Evolutionary conservation across 2,797 vertebrate species (phyloP).

Genomic region (Enteromius unitaeniatus): DNA sequence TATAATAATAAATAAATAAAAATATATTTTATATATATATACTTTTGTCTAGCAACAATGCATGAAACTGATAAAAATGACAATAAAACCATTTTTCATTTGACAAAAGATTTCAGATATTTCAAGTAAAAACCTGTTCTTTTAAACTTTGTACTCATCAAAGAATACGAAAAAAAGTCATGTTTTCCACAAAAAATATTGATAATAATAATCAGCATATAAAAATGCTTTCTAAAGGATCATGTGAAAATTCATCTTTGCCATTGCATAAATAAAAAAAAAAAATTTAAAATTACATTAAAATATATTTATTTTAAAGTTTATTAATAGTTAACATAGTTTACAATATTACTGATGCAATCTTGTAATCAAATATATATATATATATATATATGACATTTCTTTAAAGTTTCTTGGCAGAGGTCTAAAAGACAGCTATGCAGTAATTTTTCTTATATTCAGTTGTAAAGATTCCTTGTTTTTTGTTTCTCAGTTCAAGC

Average conservation of each 20-base stretch:
- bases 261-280: background rate
- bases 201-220: background rate
- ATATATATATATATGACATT: no score
- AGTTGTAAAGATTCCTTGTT: background rate
- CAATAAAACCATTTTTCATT: background rate
- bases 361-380: background rate
- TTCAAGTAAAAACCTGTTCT: background rate
- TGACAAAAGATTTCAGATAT: background rate
- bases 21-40: no score
- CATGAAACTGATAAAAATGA: background rate
- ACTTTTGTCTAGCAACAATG: background rate
- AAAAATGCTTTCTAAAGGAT: background rate
- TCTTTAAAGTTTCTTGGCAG: no score
- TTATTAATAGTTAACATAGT: background rate
- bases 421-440: background rate
- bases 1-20: no score
- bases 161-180: background rate
- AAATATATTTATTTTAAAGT: background rate
- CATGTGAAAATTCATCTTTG: background rate
- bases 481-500: constrained; percentile 77
- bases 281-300: no score
- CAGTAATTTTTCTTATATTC: background rate
- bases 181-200: background rate
- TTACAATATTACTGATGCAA: background rate
- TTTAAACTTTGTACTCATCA: background rate